These are phyloP conservation scores for Dendrocincla fuliginosa DNA, from an alignment of 2,797 vertebrate species.

Conservation along the genomic window DNA sequence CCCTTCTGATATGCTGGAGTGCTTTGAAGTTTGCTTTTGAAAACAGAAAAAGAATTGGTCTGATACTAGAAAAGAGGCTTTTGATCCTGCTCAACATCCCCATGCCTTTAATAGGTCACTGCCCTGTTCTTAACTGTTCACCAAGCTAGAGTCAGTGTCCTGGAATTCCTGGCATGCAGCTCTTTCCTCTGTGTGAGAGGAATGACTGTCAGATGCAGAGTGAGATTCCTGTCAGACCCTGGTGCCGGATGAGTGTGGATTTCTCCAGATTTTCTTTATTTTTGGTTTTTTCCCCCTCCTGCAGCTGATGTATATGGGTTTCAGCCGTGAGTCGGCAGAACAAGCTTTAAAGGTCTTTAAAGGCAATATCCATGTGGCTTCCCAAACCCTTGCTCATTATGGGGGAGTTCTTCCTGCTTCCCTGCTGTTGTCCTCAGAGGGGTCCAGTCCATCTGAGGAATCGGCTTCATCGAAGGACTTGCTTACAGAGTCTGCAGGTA, in stretches of 20 bases:
- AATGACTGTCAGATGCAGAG: not conserved
- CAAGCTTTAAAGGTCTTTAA: constrained; percentile 80
- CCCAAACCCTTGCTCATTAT: constrained; percentile 85
- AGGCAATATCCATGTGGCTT: constrained; percentile 85
- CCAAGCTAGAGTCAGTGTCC: constrained; percentile 49
- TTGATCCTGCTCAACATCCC: not conserved
- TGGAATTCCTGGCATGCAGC: constrained; percentile 49
- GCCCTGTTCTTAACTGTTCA: constrained; percentile 55
- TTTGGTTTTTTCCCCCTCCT: not conserved
- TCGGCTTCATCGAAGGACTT: constrained; percentile 60
- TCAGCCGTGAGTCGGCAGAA: constrained; percentile 75
- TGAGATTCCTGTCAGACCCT: not conserved
- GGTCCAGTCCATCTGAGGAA: constrained; percentile 52
- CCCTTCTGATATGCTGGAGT: not conserved
- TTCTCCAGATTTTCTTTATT: not conserved
- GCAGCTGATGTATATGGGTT: constrained; percentile 88
- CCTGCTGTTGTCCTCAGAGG: constrained; percentile 61
- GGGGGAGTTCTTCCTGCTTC: constrained; percentile 81
- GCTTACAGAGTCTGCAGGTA: constrained; percentile 75
- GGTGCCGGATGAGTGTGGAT: not conserved
- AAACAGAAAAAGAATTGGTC: not conserved
- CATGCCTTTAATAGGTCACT: constrained; percentile 32
- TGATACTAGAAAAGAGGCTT: not conserved
- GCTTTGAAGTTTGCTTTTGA: constrained; percentile 12
- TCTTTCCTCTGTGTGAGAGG: not conserved